Evolutionary conservation across 1,140 invertebrate species (phyloP), one percentile per base, ranked within the genome.

Genomic region (Danaus melanippus): DNA sequence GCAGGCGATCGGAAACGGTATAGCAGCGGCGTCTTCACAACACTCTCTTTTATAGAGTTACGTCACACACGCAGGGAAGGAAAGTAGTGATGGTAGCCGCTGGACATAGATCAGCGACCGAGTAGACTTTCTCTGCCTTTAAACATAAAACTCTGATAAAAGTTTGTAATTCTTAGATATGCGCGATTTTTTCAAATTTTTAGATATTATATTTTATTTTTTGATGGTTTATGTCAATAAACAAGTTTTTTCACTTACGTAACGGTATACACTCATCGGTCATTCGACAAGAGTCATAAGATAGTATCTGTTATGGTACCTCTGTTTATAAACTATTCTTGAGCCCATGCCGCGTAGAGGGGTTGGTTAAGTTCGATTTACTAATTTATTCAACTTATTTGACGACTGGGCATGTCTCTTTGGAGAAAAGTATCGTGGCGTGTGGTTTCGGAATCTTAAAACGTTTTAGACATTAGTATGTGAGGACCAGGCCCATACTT

Each of bases 41-140:
- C 81, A 58, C 77, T 69, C 79, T 84, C 84, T 86, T 86, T 84
- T 86, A 86, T 86, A 86, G 78, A 84, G 79, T 86, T 86, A 86
- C 84, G 84, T 84, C 84, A 86, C 79, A 83, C 69, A 70, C 69
- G 77, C 71, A 66, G 73, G 75, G 79, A 79, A 84, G 77, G 82
- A 86, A 86, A 86, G 84, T 86, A 82, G 84, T 79, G 81, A 86
- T 86, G 84, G 84, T 67, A 74, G 69, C 56, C 68, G 67, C 58
- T 57, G 50, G 64, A 21, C 75, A 77, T 61, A 83, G 79, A 83
- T 65, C 65, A 80, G 63, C 62, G 60, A 73, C 51, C 58, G 58
- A 59, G 60, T 67, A 80, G 82, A 83, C 57, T 68, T 68, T 68
- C 63, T 60, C 53, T 52, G 46, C 42, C 15, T 44, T 42, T 56